Conservation (phyloP, 2,113 vertebrate genomes). For the Bambusicola thoracicus region DNA sequence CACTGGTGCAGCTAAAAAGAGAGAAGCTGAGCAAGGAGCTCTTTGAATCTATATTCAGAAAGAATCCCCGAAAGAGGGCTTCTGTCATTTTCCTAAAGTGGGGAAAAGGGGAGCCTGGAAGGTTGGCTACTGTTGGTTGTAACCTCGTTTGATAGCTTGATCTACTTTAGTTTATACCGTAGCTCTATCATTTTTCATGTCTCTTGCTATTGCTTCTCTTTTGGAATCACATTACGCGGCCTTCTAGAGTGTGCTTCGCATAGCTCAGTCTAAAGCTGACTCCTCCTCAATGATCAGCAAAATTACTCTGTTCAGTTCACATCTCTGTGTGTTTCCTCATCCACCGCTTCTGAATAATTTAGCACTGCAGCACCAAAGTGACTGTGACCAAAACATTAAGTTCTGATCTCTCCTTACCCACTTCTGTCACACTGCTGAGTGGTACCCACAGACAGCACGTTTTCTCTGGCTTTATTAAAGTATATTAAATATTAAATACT, state of each 20-base stretch:
- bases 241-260: not conserved
- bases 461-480: not conserved
- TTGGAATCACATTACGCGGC: not conserved
- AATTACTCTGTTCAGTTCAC: not conserved
- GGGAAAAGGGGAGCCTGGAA: not conserved
- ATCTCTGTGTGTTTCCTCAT: not conserved
- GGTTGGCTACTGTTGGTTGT: not conserved
- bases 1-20: not conserved
- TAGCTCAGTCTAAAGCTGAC: not conserved
- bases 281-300: not conserved
- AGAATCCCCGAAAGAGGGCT: not conserved
- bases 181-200: not conserved
- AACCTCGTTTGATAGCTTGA: not conserved
- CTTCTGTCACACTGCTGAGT: not conserved
- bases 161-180: not conserved
- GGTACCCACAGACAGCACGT: not conserved
- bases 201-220: not conserved
- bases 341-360: not conserved
- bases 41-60: not conserved
- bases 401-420: not conserved
- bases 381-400: not conserved
- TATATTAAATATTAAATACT: not conserved
- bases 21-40: not conserved
- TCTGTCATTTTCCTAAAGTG: not conserved
- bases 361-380: not conserved